Evolutionary conservation across 2,797 vertebrate species (phyloP).

Genomic region (Anolis apletophallus): DNA sequence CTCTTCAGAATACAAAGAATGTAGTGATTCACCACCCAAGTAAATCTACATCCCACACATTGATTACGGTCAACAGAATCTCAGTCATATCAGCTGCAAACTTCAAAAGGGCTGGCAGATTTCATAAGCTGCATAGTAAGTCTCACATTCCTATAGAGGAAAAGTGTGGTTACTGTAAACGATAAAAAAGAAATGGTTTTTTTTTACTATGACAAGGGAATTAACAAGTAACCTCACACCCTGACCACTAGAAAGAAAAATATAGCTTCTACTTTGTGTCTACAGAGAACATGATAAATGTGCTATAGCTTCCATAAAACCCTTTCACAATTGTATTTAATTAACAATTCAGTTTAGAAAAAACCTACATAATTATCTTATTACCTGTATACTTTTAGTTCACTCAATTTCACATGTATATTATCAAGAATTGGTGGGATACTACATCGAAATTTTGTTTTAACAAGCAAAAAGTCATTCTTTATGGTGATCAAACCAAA

Average conservation of each 20-base stretch:
- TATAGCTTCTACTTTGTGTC: background rate
- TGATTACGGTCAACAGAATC: background rate
- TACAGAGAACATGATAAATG: background rate
- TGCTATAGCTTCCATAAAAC: background rate
- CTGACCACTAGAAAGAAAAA: background rate
- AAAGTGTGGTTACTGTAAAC: background rate
- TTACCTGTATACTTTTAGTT: conserved; percentile 96
- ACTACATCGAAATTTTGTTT: conserved; percentile 76
- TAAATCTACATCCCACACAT: background rate
- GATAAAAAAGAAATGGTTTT: background rate
- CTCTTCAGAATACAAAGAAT: no score
- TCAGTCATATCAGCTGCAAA: background rate
- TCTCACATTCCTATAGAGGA: background rate
- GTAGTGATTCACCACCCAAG: background rate
- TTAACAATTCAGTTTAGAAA: background rate
- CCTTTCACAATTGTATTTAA: background rate
- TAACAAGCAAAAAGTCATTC: conserved; percentile 87
- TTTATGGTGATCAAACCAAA: conserved; percentile 90
- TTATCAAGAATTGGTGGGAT: conserved; percentile 92
- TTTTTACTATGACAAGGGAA: background rate
- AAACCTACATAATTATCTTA: background rate
- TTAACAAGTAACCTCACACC: background rate
- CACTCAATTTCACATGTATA: conserved; percentile 90
- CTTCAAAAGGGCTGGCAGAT: background rate
- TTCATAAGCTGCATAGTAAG: background rate